Conservation (phyloP, 2,797 vertebrate species). For the Aldrovandia affinis region DNA sequence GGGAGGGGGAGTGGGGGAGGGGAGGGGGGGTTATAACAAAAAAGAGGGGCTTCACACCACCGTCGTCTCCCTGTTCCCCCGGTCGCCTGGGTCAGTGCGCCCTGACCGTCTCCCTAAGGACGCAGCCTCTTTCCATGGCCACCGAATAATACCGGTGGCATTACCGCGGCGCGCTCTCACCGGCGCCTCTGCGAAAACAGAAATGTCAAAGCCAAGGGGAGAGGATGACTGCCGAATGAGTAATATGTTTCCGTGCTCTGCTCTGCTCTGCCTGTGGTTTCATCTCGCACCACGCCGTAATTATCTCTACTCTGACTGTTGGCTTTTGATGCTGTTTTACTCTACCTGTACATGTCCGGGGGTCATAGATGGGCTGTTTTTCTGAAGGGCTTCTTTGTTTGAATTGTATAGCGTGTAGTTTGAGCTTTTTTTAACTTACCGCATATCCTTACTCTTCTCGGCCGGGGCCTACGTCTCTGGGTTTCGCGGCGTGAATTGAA, state of each 20-base stretch:
- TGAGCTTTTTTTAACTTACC: no score
- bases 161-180: neutral
- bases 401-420: no score
- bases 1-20: constrained; percentile 47
- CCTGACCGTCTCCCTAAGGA: constrained; percentile 1
- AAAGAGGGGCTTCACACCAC: constrained; percentile 34
- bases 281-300: neutral
- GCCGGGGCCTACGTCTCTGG: no score
- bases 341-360: neutral
- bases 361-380: neutral
- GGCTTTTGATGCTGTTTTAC: neutral
- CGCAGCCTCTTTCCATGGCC: neutral
- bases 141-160: neutral
- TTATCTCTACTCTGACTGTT: neutral
- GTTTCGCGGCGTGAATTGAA: neutral
- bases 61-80: neutral
- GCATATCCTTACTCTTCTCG: no score
- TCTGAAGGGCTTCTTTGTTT: neutral
- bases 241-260: neutral
- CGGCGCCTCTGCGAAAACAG: neutral
- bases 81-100: constrained; percentile 12
- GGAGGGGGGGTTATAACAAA: constrained; percentile 41
- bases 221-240: neutral
- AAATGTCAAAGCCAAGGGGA: constrained; percentile 18
- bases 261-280: neutral